Evolutionary conservation across 2,113 vertebrate species (phyloP).

Genomic region (Channa argus): DNA sequence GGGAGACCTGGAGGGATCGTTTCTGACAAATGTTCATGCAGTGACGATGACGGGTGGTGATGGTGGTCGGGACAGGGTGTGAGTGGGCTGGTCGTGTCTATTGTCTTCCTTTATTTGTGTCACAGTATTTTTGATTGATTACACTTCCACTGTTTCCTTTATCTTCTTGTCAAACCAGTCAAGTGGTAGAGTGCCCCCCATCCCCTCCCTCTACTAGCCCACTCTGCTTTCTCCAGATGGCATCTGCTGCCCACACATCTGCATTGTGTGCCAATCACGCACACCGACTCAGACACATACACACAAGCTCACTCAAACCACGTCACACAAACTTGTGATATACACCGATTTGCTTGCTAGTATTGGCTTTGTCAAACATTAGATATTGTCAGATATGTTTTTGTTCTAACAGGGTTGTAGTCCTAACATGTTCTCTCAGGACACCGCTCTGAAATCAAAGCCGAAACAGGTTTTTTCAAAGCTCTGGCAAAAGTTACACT

Average conservation of each 20-base stretch:
- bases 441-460: background rate
- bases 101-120: conserved; percentile 87
- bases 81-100: conserved; percentile 71
- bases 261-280: conserved; percentile 88
- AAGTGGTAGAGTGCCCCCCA: conserved; percentile 37
- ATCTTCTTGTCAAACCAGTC: conserved; percentile 87
- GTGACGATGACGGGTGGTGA: background rate
- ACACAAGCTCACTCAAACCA: conserved; percentile 16
- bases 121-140: conserved; percentile 90
- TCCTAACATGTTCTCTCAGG: background rate
- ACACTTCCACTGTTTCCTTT: conserved; percentile 86
- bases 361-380: conserved; percentile 7
- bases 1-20: conserved; percentile 45
- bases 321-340: conserved; percentile 5
- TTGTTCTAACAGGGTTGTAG: background rate
- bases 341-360: background rate
- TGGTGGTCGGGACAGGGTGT: conserved; percentile 47
- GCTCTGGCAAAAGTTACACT: background rate
- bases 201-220: conserved; percentile 81
- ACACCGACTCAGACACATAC: conserved; percentile 46
- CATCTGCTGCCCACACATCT: conserved; percentile 91
- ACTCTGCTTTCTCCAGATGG: conserved; percentile 86
- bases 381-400: background rate
- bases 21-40: conserved; percentile 42
- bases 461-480: background rate